phyloP scores from a whole-genome alignment of 2,797 vertebrate species.

The Thaleichthys pacificus region DNA sequence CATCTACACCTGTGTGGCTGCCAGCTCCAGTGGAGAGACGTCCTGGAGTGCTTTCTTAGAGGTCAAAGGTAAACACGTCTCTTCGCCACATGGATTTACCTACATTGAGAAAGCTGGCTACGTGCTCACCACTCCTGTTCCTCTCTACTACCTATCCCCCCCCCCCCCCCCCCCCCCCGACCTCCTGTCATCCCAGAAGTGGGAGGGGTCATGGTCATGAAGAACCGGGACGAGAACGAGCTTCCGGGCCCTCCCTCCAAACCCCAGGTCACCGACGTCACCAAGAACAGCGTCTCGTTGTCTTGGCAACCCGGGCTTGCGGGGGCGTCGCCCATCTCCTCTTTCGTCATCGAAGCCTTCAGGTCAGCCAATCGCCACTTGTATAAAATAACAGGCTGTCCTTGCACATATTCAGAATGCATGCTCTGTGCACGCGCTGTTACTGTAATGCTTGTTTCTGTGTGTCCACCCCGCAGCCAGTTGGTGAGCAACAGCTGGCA shows the following conservation, averaged over 20 bases:
- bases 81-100: too few relatives aligned
- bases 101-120: not conserved
- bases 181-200: slow-evolving; percentile 74
- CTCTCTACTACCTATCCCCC: too few relatives aligned
- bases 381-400: not conserved
- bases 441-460: slow-evolving; percentile 2
- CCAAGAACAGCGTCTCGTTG: slow-evolving; percentile 95
- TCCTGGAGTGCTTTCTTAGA: slow-evolving; percentile 97
- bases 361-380: slow-evolving; percentile 75
- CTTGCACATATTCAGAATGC: too few relatives aligned
- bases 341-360: slow-evolving; percentile 96
- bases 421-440: too few relatives aligned
- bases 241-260: slow-evolving; percentile 95
- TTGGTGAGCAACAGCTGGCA: slow-evolving; percentile 99
- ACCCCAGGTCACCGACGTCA: slow-evolving; percentile 97
- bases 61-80: slow-evolving; percentile 82
- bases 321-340: slow-evolving; percentile 83
- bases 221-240: slow-evolving; percentile 87
- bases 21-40: slow-evolving; percentile 97
- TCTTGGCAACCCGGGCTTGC: slow-evolving; percentile 91
- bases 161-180: not conserved
- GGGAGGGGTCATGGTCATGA: slow-evolving; percentile 78
- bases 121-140: not conserved
- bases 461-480: slow-evolving; percentile 76
- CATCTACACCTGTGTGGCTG: slow-evolving; percentile 96